These are phyloP conservation scores for Patella depressa DNA, from an alignment of 2,888 invertebrate genomes.

Conservation along the genomic window DNA sequence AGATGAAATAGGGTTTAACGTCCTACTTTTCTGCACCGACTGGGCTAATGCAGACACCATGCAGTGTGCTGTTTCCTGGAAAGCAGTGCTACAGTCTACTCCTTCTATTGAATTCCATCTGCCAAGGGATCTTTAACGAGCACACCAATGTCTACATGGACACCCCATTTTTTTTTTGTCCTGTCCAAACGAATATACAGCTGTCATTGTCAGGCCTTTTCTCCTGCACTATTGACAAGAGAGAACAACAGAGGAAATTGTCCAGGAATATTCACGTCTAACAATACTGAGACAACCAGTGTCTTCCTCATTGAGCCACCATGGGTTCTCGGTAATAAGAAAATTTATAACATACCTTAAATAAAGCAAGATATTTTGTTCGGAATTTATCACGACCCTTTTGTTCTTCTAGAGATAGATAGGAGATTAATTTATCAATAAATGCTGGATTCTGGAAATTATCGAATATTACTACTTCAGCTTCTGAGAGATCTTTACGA, in stretches of 20 bases:
- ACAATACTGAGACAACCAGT: not conserved
- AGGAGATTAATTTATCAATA: slow-evolving; percentile 80
- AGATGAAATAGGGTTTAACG: too few species aligned
- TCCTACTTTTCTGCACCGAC: too few species aligned
- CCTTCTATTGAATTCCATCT: too few species aligned
- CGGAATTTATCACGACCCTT: slow-evolving; percentile 88
- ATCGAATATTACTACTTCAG: slow-evolving; percentile 78
- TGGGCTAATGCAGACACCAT: too few species aligned
- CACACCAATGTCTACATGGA: too few species aligned
- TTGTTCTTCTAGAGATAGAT: slow-evolving; percentile 86
- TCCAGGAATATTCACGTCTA: too few species aligned
- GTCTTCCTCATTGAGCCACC: not conserved
- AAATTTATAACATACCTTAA: slow-evolving; percentile 78
- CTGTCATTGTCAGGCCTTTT: too few species aligned
- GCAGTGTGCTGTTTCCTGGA: not conserved
- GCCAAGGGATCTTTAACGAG: too few species aligned
- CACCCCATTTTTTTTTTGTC: too few species aligned
- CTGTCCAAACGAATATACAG: too few species aligned
- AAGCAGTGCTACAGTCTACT: not conserved
- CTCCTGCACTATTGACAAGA: too few species aligned
- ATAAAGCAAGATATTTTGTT: slow-evolving; percentile 78
- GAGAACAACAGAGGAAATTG: too few species aligned
- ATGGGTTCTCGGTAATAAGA: not conserved
- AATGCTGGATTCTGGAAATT: slow-evolving; percentile 80
- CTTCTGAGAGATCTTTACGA: slow-evolving; percentile 75